These are phyloP conservation scores for Zygothrica quintamaculata DNA, from an alignment of 2,888 invertebrate genomes.

Conservation along the genomic window DNA sequence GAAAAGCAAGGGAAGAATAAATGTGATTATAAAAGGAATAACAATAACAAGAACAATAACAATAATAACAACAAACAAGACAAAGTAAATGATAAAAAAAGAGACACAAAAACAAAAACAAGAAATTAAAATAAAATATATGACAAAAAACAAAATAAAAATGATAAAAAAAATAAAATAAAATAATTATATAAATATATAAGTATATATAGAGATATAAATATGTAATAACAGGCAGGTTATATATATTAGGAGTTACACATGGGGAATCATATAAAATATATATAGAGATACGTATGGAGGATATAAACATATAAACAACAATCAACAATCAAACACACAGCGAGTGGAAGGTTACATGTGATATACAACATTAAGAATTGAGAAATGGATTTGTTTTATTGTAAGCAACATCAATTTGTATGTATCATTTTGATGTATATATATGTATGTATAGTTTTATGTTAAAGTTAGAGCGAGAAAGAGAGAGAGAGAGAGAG, in stretches of 20 bases:
- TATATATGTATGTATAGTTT: not conserved
- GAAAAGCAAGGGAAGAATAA: slow-evolving; percentile 13
- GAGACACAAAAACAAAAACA: slow-evolving; percentile 23
- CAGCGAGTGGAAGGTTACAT: slow-evolving; percentile 22
- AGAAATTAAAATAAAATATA: not conserved
- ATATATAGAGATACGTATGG: too few relatives aligned
- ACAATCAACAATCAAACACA: slow-evolving; percentile 44
- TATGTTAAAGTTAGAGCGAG: slow-evolving; percentile 10
- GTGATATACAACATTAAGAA: slow-evolving; percentile 52
- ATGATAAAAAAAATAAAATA: slow-evolving; percentile 7
- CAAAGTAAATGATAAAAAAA: slow-evolving; percentile 22
- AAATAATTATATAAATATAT: slow-evolving; percentile 12
- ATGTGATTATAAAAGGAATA: slow-evolving; percentile 9
- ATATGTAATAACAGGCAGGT: slow-evolving; percentile 10
- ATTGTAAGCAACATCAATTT: slow-evolving; percentile 20
- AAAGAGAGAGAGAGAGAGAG: slow-evolving; percentile 34
- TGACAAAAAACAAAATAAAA: slow-evolving; percentile 16
- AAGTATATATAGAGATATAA: not conserved
- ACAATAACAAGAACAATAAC: slow-evolving; percentile 12
- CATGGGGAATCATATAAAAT: not conserved
- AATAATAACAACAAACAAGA: slow-evolving; percentile 32
- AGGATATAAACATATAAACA: slow-evolving; percentile 5
- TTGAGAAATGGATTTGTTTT: slow-evolving; percentile 14
- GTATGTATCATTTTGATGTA: slow-evolving; percentile 15
- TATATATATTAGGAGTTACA: not conserved